A percentile compares a stretch with the other conserved stretches of the same genome.
Conservation (phyloP, 1,140 invertebrate species). For the Lycorma delicatula region DNA sequence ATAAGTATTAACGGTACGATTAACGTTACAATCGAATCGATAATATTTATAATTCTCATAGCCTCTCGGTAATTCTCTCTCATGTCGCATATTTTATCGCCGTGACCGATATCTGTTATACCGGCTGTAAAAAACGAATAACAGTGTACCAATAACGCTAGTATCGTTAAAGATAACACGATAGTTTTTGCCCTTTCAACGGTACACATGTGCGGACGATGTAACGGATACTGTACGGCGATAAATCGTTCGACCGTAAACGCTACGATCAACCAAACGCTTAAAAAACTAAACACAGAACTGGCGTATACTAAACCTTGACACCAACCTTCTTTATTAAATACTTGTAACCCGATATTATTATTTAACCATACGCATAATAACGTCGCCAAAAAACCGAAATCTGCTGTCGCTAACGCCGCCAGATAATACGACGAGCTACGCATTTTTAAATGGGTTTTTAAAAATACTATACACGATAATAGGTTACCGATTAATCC, state of each 20-base stretch:
- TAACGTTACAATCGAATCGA: conserved; percentile 48
- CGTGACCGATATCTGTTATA: conserved; percentile 33
- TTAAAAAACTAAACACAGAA: conserved; percentile 48
- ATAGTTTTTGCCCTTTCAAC: conserved; percentile 48
- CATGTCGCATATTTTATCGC: conserved; percentile 40
- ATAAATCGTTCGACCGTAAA: conserved; percentile 58
- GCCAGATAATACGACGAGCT: conserved; percentile 52
- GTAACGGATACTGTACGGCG: conserved; percentile 54
- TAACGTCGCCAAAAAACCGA: conserved; percentile 43
- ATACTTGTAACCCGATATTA: conserved; percentile 40
- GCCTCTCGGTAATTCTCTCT: conserved; percentile 39
- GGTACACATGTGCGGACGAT: conserved; percentile 52
- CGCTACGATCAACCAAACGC: conserved; percentile 52
- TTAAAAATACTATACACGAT: conserved; percentile 47
- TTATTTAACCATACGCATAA: conserved; percentile 46
- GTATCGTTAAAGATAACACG: conserved; percentile 38
- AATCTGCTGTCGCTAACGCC: conserved; percentile 45
- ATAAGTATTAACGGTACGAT: conserved; percentile 46
- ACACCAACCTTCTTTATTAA: conserved; percentile 48
- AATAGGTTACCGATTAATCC: conserved; percentile 48
- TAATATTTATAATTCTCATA: conserved; percentile 45
- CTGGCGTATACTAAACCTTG: conserved; percentile 47
- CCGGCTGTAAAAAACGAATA: conserved; percentile 45
- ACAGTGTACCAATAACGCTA: conserved; percentile 42
- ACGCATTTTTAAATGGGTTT: conserved; percentile 45